Evolutionary conservation across 2,113 vertebrate genomes (phyloP), one percentile per base, ranked within the genome.

Genomic region (Phalacrocorax pelagicus): DNA sequence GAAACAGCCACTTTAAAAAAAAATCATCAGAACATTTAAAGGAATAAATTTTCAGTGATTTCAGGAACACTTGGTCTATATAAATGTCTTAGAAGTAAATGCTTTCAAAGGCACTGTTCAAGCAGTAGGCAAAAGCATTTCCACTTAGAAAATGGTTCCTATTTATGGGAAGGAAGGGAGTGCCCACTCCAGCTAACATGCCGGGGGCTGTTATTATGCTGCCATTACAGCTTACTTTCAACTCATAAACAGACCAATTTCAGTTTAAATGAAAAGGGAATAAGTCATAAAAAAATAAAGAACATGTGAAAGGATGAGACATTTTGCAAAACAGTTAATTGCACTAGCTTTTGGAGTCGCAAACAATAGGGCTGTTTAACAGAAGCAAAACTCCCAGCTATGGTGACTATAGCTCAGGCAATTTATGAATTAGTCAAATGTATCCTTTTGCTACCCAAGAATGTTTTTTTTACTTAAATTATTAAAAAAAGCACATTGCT

Each of bases 91-190:
- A 49, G 58, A 88, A 79, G 77, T 47, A 75, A 91, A 74, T 19
- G 52, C 49, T 80, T 96, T 91, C 91, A 87, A 84, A 92, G 51
- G 54, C 74, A 73, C 42, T 55, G 77, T 78, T 95, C 42, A 88
- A 95, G 73, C 40, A 91, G 81, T 11, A 85, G 66, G 83, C 61
- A 87, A 89, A 92, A 95, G 65, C 49, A 54, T 79, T 91, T 84
- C 82, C 75, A 84, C 83, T 93, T 91, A 86, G 86, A 81, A 94
- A 93, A 81, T 15, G 16, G 38, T 38, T 95, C 80, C 40, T 94
- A 79, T 94, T 94, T 94, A 75, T 81, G 47, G 27, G 77, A 74
- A 90, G 84, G 90, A 95, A 95, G 91, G 91, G 90, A 94, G 94
- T 66, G 91, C 70, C 91, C 73, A 34, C 52, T 51, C 55, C 8